A percentile compares a stretch with the other conserved stretches of the same genome.
phyloP scores from a whole-genome alignment of 2,113 vertebrate genomes.

The Willisornis vidua region DNA sequence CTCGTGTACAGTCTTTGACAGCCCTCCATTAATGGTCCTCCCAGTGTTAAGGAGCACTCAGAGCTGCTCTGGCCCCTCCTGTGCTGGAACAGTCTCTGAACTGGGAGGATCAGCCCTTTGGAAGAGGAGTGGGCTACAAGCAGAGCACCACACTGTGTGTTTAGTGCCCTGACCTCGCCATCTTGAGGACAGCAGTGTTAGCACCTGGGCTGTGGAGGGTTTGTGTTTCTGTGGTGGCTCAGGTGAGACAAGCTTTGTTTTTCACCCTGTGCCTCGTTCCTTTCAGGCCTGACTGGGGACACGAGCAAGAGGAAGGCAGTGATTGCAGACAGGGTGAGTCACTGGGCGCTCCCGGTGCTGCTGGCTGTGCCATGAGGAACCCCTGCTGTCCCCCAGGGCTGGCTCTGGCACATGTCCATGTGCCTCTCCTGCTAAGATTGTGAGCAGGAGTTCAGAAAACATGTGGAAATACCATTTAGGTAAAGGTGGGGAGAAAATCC shows the following conservation, averaged over 20 bases:
- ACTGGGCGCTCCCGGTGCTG: not conserved
- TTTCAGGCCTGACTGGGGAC: constrained; percentile 88
- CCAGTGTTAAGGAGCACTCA: not conserved
- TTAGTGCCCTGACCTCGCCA: not conserved
- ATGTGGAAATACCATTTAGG: not conserved
- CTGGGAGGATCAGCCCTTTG: not conserved
- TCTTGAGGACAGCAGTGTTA: not conserved
- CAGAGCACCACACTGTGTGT: not conserved
- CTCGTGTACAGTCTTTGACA: not conserved
- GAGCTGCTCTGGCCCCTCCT: not conserved
- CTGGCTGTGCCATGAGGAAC: not conserved
- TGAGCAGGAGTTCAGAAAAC: not conserved
- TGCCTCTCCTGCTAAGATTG: not conserved
- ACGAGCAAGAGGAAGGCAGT: constrained; percentile 85
- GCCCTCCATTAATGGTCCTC: not conserved
- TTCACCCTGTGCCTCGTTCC: not conserved
- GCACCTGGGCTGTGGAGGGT: not conserved
- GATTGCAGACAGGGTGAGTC: constrained; percentile 89
- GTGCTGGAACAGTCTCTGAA: not conserved
- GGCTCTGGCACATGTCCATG: not conserved
- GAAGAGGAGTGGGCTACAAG: not conserved
- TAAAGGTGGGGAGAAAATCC: not conserved
- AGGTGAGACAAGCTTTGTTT: not conserved
- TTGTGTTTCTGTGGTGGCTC: not conserved
- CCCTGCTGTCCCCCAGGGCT: not conserved